A percentile compares a stretch with the other conserved stretches of the same genome.
Conservation (phyloP, 2,797 vertebrate genomes). For the Platyrinchus mystaceus region DNA sequence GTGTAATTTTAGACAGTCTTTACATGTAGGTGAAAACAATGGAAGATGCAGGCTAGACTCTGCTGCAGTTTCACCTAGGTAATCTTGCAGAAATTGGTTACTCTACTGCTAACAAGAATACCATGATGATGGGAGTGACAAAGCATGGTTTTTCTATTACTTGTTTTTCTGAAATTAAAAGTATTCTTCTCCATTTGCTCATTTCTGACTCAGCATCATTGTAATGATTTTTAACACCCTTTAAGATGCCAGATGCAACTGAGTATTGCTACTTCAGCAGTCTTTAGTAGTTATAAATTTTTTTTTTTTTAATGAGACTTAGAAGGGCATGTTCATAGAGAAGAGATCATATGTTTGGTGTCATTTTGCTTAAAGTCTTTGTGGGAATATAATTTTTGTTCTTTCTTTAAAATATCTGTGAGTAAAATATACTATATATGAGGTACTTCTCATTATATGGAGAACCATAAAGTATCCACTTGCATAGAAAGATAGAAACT, state of each 20-base stretch:
- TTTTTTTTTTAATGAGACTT: neutral
- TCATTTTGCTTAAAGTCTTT: neutral
- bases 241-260: neutral
- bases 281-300: neutral
- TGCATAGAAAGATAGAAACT: neutral
- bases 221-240: neutral
- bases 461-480: neutral
- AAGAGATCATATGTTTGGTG: neutral
- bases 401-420: neutral
- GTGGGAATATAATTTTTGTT: neutral
- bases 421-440: neutral
- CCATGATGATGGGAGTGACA: neutral
- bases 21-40: neutral
- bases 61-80: neutral
- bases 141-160: neutral
- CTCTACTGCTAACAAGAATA: neutral
- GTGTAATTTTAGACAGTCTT: neutral
- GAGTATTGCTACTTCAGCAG: neutral
- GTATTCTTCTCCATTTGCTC: neutral
- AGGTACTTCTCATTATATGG: neutral
- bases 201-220: neutral
- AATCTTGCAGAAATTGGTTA: neutral
- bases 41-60: neutral
- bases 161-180: neutral
- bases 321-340: neutral